A percentile compares a stretch with the other conserved stretches of the same genome.
Conservation (phyloP, 2,797 vertebrate species). For the Chiroxiphia lanceolata region DNA sequence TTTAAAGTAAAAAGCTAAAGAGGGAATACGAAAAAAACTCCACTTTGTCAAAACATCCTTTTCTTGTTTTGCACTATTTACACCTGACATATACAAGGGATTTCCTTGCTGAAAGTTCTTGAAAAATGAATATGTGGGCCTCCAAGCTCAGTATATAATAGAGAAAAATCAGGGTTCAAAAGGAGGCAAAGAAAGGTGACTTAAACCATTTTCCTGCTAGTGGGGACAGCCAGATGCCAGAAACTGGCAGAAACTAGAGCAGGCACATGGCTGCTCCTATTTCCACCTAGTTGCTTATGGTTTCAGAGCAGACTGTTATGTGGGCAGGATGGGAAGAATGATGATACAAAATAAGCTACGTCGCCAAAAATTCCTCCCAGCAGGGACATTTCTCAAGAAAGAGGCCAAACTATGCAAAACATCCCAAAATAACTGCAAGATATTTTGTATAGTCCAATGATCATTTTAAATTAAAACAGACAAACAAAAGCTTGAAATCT, state of each 20-base stretch:
- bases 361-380: background rate
- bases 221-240: background rate
- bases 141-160: background rate
- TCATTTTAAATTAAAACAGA: background rate
- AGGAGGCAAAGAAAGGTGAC: background rate
- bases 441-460: background rate
- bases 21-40: background rate
- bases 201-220: background rate
- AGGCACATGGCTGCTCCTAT: background rate
- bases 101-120: background rate
- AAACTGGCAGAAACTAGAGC: background rate
- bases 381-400: background rate
- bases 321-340: background rate
- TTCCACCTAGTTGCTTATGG: background rate
- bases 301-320: conserved; percentile 11
- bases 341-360: background rate
- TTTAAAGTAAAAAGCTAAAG: conserved; percentile 14
- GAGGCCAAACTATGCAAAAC: background rate
- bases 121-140: background rate
- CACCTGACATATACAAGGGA: background rate
- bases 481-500: background rate
- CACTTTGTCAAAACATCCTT: background rate
- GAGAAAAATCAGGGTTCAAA: background rate
- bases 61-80: background rate
- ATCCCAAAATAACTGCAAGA: background rate